phyloP scores from a whole-genome alignment of 2,888 invertebrate genomes.

The Nasonovia ribisnigri region DNA sequence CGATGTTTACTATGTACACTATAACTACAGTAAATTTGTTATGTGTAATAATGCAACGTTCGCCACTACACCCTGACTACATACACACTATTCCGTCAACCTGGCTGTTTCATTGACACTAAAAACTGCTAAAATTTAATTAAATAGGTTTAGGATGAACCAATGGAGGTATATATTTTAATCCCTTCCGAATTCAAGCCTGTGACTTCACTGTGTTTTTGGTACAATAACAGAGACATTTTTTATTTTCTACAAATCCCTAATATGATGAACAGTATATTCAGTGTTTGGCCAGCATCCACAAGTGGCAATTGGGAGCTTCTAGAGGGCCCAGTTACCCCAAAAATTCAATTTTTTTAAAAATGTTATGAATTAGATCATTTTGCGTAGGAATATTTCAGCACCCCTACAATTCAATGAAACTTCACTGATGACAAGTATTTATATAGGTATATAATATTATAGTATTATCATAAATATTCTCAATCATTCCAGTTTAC shows the following conservation, averaged over 20 bases:
- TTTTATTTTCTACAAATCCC: background rate
- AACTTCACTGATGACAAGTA: background rate
- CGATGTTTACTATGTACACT: background rate
- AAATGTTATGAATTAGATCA: too few relatives aligned
- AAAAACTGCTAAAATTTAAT: background rate
- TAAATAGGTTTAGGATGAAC: background rate
- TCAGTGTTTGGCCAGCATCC: background rate
- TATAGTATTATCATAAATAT: background rate
- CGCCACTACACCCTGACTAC: background rate
- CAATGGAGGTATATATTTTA: background rate
- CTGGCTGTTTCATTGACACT: background rate
- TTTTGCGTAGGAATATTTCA: too few relatives aligned
- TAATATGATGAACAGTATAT: background rate
- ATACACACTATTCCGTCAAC: background rate
- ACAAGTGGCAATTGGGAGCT: background rate
- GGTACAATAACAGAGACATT: background rate
- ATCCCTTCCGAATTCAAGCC: background rate
- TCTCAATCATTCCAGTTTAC: background rate
- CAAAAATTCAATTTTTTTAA: too few relatives aligned
- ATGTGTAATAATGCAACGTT: background rate
- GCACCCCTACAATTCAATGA: background rate
- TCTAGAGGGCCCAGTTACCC: background rate
- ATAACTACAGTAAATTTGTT: background rate
- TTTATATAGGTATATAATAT: background rate
- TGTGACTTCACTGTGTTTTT: too few relatives aligned